These are phyloP conservation scores for Lathronympha strigana DNA, from an alignment of 2,888 invertebrate species.

Conservation along the genomic window DNA sequence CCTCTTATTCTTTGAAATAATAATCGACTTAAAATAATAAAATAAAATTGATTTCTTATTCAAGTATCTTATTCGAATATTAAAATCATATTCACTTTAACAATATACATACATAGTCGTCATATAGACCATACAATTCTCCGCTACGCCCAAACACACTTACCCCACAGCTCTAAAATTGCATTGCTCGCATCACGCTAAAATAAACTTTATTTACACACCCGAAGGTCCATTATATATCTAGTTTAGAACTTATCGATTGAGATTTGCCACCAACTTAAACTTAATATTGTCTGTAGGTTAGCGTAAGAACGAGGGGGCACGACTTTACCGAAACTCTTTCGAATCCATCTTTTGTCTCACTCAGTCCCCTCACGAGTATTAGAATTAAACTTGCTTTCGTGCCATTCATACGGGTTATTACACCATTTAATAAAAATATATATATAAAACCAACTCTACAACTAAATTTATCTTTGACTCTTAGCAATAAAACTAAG, in stretches of 20 bases:
- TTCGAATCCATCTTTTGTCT: neutral
- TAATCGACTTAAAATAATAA: neutral
- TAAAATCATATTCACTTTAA: neutral
- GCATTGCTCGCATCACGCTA: conserved; percentile 35
- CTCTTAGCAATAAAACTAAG: too few relatives aligned
- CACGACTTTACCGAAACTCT: neutral
- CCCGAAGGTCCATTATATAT: conserved; percentile 32
- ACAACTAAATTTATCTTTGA: too few relatives aligned
- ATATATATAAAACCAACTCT: too few relatives aligned
- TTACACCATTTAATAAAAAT: neutral
- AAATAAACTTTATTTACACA: conserved; percentile 38
- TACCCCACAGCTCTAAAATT: conserved; percentile 23
- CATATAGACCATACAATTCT: neutral
- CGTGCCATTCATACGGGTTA: neutral
- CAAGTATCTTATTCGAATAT: neutral
- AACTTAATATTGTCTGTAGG: conserved; percentile 42
- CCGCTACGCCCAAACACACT: conserved; percentile 21
- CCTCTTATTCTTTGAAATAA: neutral
- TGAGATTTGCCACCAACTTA: conserved; percentile 42
- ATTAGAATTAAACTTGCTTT: neutral
- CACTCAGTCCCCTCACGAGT: conserved; percentile 11
- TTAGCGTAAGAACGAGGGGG: conserved; percentile 24
- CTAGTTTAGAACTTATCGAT: conserved; percentile 42
- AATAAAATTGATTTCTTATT: neutral
- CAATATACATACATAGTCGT: neutral